Percentiles rank a stretch among this genome's conserved stretches.
phyloP scores from a whole-genome alignment of 1,140 invertebrate genomes.

The Musca domestica region DNA sequence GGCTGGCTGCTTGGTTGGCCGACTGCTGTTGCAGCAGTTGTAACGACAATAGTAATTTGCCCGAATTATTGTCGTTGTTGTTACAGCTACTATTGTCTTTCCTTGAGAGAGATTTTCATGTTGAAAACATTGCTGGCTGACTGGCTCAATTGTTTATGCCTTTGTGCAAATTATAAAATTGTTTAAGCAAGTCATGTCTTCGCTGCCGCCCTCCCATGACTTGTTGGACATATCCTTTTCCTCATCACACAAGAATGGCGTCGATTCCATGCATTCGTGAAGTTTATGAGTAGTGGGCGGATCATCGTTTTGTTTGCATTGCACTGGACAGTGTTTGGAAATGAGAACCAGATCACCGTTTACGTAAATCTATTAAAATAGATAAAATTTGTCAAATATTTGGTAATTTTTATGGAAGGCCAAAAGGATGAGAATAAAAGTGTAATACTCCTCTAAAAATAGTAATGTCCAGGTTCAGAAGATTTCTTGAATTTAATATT shows the following conservation, averaged over 20 bases:
- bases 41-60: not conserved
- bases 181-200: slow-evolving; percentile 4
- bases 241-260: not conserved
- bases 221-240: no score
- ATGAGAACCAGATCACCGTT: no score
- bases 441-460: no score
- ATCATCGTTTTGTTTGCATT: not conserved
- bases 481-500: no score
- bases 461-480: no score
- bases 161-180: slow-evolving; percentile 20
- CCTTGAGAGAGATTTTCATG: no score
- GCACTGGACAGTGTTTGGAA: no score
- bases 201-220: not conserved
- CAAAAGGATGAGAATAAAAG: no score
- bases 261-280: not conserved
- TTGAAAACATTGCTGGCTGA: not conserved
- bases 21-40: not conserved
- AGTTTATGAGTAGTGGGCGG: not conserved
- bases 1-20: no score
- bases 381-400: no score
- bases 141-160: slow-evolving; percentile 5
- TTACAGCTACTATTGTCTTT: not conserved
- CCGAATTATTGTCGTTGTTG: not conserved
- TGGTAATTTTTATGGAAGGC: no score
- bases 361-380: no score